Evolutionary conservation across 2,797 vertebrate genomes (phyloP).

Genomic region (Hypotaenidia philippensis): DNA sequence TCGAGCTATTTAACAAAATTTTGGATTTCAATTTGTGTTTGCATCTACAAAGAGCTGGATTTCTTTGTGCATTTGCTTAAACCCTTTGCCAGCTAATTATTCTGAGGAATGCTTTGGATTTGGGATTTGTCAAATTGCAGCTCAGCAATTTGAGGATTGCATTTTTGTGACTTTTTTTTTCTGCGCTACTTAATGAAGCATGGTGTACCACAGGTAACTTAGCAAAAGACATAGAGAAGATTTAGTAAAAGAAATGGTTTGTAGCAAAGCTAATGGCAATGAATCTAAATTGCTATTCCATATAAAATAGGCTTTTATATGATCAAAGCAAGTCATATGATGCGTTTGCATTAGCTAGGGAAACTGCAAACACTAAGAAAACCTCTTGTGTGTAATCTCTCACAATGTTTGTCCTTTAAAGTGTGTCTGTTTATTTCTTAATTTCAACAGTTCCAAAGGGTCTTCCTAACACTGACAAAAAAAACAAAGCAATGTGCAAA

Average conservation of each 20-base stretch:
- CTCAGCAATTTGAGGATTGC: neutral
- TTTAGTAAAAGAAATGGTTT: neutral
- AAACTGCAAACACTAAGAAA: neutral
- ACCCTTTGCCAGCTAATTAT: neutral
- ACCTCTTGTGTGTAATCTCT: neutral
- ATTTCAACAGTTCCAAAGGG: neutral
- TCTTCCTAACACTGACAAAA: neutral
- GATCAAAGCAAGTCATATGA: neutral
- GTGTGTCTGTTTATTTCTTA: neutral
- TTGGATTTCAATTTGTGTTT: neutral
- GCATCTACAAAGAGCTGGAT: neutral
- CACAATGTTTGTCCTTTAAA: neutral
- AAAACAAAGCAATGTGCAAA: neutral
- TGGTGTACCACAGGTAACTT: neutral
- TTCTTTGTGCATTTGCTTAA: neutral
- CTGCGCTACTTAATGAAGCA: neutral
- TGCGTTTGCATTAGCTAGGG: neutral
- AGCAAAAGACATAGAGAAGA: neutral
- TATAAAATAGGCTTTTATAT: neutral
- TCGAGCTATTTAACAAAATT: neutral
- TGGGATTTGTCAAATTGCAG: conserved; percentile 12
- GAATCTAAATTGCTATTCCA: neutral
- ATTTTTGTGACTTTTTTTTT: conserved; percentile 2
- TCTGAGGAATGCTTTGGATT: neutral
- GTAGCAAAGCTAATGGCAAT: neutral